phyloP scores from a whole-genome alignment of 2,113 vertebrate species.

The Tenebrosternarchus preto region DNA sequence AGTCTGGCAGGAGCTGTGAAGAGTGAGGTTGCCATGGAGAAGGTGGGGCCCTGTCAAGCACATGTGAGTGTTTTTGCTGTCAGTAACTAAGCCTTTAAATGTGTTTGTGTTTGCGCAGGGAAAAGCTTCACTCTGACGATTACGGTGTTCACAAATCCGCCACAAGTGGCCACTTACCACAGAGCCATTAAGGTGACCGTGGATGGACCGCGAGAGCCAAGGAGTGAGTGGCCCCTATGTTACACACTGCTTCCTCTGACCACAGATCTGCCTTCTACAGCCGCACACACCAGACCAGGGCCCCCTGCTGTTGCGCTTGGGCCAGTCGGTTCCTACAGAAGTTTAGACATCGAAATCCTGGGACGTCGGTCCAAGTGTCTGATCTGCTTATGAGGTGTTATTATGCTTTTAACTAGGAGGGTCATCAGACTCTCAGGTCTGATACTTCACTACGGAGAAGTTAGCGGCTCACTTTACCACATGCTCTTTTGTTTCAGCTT shows the following conservation, averaged over 20 bases:
- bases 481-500: background rate
- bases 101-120: conserved; percentile 78
- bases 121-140: conserved; percentile 99
- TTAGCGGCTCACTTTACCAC: background rate
- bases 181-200: conserved; percentile 99
- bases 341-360: background rate
- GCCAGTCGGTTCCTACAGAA: conserved; percentile 15
- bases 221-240: conserved; percentile 85
- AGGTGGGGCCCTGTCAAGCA: background rate
- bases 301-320: conserved; percentile 1
- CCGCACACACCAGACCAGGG: background rate
- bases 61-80: conserved; percentile 26
- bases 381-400: background rate
- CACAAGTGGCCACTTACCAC: conserved; percentile 99
- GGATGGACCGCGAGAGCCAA: conserved; percentile 96
- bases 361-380: background rate
- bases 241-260: conserved; percentile 35
- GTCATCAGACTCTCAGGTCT: background rate
- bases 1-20: background rate
- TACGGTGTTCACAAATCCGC: conserved; percentile 99
- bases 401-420: background rate
- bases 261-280: conserved; percentile 55
- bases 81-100: conserved; percentile 56
- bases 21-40: no score
- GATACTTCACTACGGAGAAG: background rate